phyloP scores from a whole-genome alignment of 2,888 invertebrate genomes.

The Amaurobius ferox region DNA sequence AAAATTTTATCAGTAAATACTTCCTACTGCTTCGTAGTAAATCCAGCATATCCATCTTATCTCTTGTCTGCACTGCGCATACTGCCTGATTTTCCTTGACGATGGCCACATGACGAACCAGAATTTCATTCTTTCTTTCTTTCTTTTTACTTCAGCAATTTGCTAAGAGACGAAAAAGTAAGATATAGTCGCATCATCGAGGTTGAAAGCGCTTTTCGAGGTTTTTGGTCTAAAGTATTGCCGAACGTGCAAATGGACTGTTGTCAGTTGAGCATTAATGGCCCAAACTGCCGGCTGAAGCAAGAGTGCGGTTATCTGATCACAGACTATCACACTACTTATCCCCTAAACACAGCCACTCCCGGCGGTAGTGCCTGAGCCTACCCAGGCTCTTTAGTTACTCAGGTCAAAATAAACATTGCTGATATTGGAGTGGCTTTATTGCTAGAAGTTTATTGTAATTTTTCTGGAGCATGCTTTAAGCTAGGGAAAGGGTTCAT shows the following conservation, averaged over 20 bases:
- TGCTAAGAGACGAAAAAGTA: constrained; percentile 8
- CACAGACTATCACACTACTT: constrained; percentile 29
- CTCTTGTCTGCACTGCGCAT: constrained; percentile 28
- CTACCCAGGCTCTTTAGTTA: constrained; percentile 45
- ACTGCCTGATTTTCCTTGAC: constrained; percentile 20
- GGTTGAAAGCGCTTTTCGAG: neutral
- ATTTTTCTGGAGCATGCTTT: neutral
- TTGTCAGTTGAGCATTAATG: constrained; percentile 53
- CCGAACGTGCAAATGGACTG: constrained; percentile 64
- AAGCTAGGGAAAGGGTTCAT: neutral
- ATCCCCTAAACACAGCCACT: constrained; percentile 33
- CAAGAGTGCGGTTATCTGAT: constrained; percentile 15
- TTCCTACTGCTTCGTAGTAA: constrained; percentile 32
- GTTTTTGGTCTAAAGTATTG: constrained; percentile 33
- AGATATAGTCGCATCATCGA: constrained; percentile 25
- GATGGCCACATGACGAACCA: constrained; percentile 25
- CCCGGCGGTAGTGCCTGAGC: constrained; percentile 43
- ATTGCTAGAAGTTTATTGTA: neutral
- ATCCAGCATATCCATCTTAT: constrained; percentile 37
- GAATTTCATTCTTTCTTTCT: constrained; percentile 9
- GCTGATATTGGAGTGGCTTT: constrained; percentile 24
- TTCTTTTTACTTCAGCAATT: constrained; percentile 17
- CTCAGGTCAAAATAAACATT: constrained; percentile 52
- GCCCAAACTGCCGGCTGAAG: constrained; percentile 29
- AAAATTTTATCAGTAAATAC: constrained; percentile 27